Evolutionary conservation across 2,888 invertebrate species (phyloP).

Genomic region (Electrophaes corylata): DNA sequence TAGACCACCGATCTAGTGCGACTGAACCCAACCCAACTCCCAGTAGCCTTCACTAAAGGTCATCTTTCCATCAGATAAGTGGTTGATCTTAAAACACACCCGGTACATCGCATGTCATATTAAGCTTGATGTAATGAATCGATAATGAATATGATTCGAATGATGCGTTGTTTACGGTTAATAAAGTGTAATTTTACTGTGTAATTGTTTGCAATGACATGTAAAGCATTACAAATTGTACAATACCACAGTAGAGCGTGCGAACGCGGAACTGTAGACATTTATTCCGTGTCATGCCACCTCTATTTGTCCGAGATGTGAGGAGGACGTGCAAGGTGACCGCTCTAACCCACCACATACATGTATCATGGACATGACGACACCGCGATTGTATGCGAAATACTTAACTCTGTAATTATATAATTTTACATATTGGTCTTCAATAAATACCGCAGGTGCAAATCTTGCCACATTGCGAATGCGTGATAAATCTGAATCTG

Average conservation of each 20-base stretch:
- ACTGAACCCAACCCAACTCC: too few species aligned
- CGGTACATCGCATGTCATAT: background rate
- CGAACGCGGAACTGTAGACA: conserved; percentile 67
- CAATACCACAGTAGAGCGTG: conserved; percentile 34
- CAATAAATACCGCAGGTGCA: conserved; percentile 23
- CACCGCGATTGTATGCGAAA: conserved; percentile 35
- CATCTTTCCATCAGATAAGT: background rate
- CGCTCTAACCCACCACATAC: conserved; percentile 50
- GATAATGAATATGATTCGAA: background rate
- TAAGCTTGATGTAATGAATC: background rate
- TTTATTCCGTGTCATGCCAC: conserved; percentile 56
- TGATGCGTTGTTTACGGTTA: conserved; percentile 1
- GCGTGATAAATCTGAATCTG: conserved; percentile 9
- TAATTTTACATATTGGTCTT: conserved; percentile 16
- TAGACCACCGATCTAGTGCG: too few species aligned
- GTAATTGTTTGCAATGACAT: conserved; percentile 13
- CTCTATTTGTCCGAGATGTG: conserved; percentile 78
- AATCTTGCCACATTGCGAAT: conserved; percentile 20
- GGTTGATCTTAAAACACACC: too few species aligned
- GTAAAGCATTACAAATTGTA: conserved; percentile 21
- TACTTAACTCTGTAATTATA: conserved; percentile 24
- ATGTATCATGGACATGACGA: conserved; percentile 39
- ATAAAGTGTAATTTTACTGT: background rate
- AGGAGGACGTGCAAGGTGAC: conserved; percentile 80
- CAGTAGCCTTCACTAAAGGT: too few species aligned